These are phyloP conservation scores for Leptocoma aspasia DNA, from an alignment of 2,113 vertebrate genomes.

Conservation along the genomic window DNA sequence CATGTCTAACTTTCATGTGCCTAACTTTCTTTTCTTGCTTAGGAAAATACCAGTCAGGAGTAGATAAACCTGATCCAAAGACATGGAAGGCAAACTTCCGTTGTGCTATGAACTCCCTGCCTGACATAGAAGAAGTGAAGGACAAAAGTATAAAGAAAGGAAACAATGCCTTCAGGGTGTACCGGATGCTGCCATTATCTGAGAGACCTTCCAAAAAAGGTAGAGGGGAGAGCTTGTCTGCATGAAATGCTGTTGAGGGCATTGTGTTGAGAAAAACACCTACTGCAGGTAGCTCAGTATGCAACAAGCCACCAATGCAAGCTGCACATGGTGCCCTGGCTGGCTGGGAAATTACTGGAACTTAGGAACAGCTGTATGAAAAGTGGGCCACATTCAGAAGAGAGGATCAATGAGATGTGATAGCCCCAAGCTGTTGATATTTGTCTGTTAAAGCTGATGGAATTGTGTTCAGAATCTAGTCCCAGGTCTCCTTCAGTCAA, in stretches of 20 bases:
- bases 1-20: background rate
- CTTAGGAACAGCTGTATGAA: background rate
- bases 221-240: slow-evolving; percentile 29
- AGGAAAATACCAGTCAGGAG: slow-evolving; percentile 87
- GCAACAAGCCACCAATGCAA: background rate
- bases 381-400: background rate
- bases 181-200: slow-evolving; percentile 89
- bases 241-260: background rate
- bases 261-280: background rate
- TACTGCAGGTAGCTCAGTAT: background rate
- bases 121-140: slow-evolving; percentile 91
- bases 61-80: slow-evolving; percentile 88
- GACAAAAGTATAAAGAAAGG: slow-evolving; percentile 95
- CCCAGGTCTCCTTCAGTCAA: background rate
- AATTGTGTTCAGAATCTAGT: background rate
- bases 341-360: background rate
- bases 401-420: background rate
- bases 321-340: background rate
- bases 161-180: slow-evolving; percentile 96
- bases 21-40: slow-evolving; percentile 6
- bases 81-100: slow-evolving; percentile 92
- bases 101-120: slow-evolving; percentile 89
- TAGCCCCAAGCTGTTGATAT: background rate
- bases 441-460: background rate
- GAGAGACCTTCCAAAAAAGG: slow-evolving; percentile 92